Percentiles rank a stretch among this genome's conserved stretches.
Evolutionary conservation across 2,888 invertebrate species (phyloP).

Genomic region (Ceraclea dissimilis): DNA sequence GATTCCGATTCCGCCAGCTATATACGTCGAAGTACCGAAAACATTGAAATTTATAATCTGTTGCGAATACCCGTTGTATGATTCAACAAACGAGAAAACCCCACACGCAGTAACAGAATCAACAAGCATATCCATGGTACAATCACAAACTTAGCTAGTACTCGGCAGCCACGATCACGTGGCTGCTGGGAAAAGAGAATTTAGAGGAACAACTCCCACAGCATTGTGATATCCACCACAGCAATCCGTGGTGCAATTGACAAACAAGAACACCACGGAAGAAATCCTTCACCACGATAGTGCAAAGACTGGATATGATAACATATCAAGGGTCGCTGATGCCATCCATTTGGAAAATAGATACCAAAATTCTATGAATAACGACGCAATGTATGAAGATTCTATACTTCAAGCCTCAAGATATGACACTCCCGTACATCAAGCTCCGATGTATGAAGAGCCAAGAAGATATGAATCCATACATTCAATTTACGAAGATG

Average conservation of each 20-base stretch:
- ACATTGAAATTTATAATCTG: conserved; percentile 77
- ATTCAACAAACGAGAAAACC: conserved; percentile 60
- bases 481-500: not conserved
- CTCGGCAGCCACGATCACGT: conserved; percentile 35
- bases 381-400: not conserved
- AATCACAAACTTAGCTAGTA: conserved; percentile 64
- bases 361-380: not conserved
- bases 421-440: not conserved
- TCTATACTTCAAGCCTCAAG: not conserved
- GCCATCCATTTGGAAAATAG: not conserved
- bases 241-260: conserved; percentile 13
- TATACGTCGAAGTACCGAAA: conserved; percentile 80
- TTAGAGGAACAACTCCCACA: conserved; percentile 33
- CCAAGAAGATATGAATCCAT: not conserved
- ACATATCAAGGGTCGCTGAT: not conserved
- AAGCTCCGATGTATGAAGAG: too few relatives aligned
- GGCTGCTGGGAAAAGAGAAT: conserved; percentile 37
- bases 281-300: conserved; percentile 6
- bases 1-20: conserved; percentile 79
- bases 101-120: conserved; percentile 61
- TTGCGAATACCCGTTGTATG: conserved; percentile 85
- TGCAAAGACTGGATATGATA: not conserved
- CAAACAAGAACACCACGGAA: conserved; percentile 13
- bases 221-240: conserved; percentile 45
- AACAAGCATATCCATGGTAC: conserved; percentile 61